Evolutionary conservation across 1,140 invertebrate species (phyloP), one percentile per base, ranked within the genome.

Genomic region (Myzus persicae): DNA sequence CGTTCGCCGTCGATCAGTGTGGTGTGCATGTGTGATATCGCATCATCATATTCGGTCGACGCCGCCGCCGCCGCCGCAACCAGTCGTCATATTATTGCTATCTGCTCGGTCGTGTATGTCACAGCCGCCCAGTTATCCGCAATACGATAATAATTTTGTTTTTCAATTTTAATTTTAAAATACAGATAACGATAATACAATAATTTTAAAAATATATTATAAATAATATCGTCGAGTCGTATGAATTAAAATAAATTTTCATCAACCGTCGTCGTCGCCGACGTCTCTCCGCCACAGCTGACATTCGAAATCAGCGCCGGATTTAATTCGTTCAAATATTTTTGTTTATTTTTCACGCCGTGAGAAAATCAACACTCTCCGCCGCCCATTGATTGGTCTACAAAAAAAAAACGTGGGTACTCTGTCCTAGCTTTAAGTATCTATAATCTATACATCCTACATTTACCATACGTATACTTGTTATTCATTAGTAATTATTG

Each of bases 21-120:
- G 89, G 31, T 76, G 59, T 67, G 88, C n/a, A 38, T 54, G 46
- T 90, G 54, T 90, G 36, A 42, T 76, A 76, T 76, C 59, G 31
- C 59, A 76, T 76, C 59, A 20, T 76, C 59, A n/a, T 76, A 76
- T n/a, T 76, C 59, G 59, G 59, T 90, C 89, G 26, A 20, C 46
- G n/a, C 44, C 46, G 85, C 38, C 46, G 48, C 88, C 31, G 88
- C 88, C 48, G 48, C 48, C 89, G 51, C 89, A n/a, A n/a, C 59
- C 31, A 76, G 59, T 51, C 46, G 36, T 36, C 76, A 42, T 24
- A 76, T 76, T 76, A 18, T 76, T n/a, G n/a, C n/a, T 67, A 76
- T 76, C 59, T 76, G 59, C 59, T n/a, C 59, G n/a, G 31, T n/a
- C 59, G 59, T 5, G 31, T 67, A 18, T 76, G 59, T 76, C 59